Percentiles rank a stretch among this genome's conserved stretches.
Evolutionary conservation across 1,140 invertebrate species (phyloP).

Genomic region (Bombus confusus): DNA sequence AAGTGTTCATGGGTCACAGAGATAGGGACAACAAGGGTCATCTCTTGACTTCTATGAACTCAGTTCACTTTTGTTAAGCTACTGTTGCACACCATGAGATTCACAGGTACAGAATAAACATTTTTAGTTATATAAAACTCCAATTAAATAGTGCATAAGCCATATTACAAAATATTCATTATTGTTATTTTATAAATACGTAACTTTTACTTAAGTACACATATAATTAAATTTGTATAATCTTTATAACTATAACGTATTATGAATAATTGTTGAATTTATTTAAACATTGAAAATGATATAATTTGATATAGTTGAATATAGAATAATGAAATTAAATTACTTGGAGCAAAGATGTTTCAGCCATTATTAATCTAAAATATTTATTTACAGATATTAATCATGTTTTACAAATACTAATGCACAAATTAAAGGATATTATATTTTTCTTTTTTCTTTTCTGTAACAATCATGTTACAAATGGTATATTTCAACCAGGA

Average conservation of each 20-base stretch:
- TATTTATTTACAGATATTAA: conserved; percentile 54
- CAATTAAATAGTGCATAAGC: not conserved
- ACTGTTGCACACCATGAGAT: conserved; percentile 72
- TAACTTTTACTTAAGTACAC: not conserved
- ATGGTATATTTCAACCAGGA: conserved; percentile 74
- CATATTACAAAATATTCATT: not conserved
- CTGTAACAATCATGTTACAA: conserved; percentile 36
- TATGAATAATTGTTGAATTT: conserved; percentile 9
- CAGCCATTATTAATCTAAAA: conserved; percentile 4
- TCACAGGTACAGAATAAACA: conserved; percentile 67
- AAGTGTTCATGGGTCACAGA: conserved; percentile 69
- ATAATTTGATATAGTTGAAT: not conserved
- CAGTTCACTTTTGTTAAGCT: conserved; percentile 71
- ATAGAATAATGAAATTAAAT: not conserved
- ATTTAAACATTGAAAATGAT: conserved; percentile 5
- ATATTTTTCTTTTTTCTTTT: conserved; percentile 59
- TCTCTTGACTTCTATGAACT: conserved; percentile 76
- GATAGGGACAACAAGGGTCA: conserved; percentile 77
- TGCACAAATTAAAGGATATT: conserved; percentile 35
- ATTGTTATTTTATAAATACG: not conserved
- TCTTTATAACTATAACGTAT: not conserved
- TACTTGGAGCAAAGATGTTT: not conserved
- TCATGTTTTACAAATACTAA: conserved; percentile 22
- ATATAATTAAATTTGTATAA: conserved; percentile 21
- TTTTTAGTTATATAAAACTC: conserved; percentile 42